Evolutionary conservation across 2,113 vertebrate genomes (phyloP).

Genomic region (Scatophagus argus): DNA sequence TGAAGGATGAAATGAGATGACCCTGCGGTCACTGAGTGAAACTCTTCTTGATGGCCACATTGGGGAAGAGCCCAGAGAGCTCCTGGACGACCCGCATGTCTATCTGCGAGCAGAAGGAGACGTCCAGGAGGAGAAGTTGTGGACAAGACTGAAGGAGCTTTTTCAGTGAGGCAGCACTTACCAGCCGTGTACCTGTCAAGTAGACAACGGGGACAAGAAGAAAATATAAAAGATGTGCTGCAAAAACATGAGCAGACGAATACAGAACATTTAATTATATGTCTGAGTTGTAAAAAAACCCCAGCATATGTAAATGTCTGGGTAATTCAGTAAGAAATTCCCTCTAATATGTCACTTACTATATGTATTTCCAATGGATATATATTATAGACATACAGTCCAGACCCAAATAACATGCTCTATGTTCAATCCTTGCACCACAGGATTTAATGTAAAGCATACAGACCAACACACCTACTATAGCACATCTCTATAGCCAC

Average conservation of each 20-base stretch:
- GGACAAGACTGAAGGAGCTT: constrained; percentile 94
- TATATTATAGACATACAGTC: background rate
- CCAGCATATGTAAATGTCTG: background rate
- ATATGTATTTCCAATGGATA: background rate
- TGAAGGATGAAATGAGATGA: constrained; percentile 11
- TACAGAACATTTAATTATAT: background rate
- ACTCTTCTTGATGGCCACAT: constrained; percentile 96
- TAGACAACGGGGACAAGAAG: background rate
- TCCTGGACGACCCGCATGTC: constrained; percentile 93
- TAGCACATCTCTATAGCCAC: constrained; percentile 13
- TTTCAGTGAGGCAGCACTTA: constrained; percentile 90
- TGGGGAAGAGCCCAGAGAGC: constrained; percentile 90
- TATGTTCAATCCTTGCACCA: background rate
- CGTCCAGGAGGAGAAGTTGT: constrained; percentile 91
- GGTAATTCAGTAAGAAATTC: background rate
- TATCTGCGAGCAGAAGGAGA: constrained; percentile 99
- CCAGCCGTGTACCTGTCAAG: constrained; percentile 84
- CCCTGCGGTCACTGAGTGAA: constrained; percentile 92
- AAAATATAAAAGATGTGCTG: background rate
- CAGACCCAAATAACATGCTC: constrained; percentile 5
- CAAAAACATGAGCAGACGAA: background rate
- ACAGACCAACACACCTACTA: background rate
- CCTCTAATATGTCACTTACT: background rate
- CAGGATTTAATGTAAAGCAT: background rate
- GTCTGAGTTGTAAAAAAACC: background rate